A percentile compares a stretch with the other conserved stretches of the same genome.
phyloP scores from a whole-genome alignment of 2,797 vertebrate species.

The Hylomyscus alleni region DNA sequence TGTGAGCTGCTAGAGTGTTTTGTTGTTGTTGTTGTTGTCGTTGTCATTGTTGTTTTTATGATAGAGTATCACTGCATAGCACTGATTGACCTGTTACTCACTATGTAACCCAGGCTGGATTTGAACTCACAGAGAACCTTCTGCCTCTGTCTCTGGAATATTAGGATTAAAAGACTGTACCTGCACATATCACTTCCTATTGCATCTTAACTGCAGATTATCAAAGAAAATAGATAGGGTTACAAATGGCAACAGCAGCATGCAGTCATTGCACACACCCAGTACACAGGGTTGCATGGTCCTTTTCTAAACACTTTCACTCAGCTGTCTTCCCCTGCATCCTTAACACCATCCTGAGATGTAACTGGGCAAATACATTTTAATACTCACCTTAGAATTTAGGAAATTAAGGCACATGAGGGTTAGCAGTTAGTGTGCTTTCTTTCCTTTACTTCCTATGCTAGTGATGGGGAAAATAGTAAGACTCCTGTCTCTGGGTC shows the following conservation, averaged over 20 bases:
- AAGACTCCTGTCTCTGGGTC: not conserved
- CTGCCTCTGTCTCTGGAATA: not conserved
- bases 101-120: not conserved
- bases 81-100: not conserved
- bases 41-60: too few relatives aligned
- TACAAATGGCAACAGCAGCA: not conserved
- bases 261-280: not conserved
- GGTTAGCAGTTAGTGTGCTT: not conserved
- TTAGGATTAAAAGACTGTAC: not conserved
- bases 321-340: not conserved
- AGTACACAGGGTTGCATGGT: not conserved
- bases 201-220: not conserved
- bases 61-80: not conserved
- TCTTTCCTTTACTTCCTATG: slow-evolving; percentile 32
- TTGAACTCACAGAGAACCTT: not conserved
- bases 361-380: not conserved
- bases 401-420: not conserved
- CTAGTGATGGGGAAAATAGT: not conserved
- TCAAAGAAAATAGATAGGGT: not conserved
- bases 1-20: too few relatives aligned
- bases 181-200: not conserved
- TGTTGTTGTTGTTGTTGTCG: not conserved
- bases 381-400: not conserved
- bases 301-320: slow-evolving; percentile 15
- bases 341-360: not conserved